Conservation (phyloP, 1,140 invertebrate species). For the Zaprionus davidi region DNA sequence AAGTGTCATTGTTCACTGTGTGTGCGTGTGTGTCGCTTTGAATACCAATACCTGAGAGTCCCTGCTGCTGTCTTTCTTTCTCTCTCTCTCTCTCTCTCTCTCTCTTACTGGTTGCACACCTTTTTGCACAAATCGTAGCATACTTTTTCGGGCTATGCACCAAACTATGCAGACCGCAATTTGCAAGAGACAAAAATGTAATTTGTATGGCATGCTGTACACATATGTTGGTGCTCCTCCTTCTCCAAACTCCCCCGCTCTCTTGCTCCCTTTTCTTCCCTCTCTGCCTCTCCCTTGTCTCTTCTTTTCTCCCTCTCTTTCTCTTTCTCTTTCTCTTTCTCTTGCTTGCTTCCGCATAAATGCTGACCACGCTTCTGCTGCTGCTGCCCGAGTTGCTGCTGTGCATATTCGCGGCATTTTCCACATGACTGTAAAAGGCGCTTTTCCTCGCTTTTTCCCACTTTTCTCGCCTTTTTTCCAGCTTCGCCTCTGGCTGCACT, state of each 20-base stretch:
- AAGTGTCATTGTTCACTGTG: slow-evolving; percentile 70
- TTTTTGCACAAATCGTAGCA: slow-evolving; percentile 37
- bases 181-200: slow-evolving; percentile 50
- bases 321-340: not conserved
- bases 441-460: not conserved
- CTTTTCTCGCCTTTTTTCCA: not conserved
- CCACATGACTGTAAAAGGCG: slow-evolving; percentile 20
- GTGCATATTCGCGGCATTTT: slow-evolving; percentile 33
- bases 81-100: not conserved
- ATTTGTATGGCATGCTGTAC: slow-evolving; percentile 42
- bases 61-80: not conserved
- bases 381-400: not conserved
- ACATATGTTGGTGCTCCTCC: slow-evolving; percentile 15
- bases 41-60: slow-evolving; percentile 22
- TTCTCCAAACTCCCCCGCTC: not conserved
- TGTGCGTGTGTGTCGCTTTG: slow-evolving; percentile 48
- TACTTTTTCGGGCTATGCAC: slow-evolving; percentile 39
- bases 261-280: not conserved
- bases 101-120: not conserved
- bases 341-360: slow-evolving; percentile 13
- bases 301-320: not conserved
- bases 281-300: not conserved
- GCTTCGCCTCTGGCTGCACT: not conserved
- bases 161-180: slow-evolving; percentile 48
- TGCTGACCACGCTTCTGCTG: slow-evolving; percentile 33